Evolutionary conservation across 2,888 invertebrate genomes (phyloP), one percentile per base, ranked within the genome.

Genomic region (Hyposoter didymator): DNA sequence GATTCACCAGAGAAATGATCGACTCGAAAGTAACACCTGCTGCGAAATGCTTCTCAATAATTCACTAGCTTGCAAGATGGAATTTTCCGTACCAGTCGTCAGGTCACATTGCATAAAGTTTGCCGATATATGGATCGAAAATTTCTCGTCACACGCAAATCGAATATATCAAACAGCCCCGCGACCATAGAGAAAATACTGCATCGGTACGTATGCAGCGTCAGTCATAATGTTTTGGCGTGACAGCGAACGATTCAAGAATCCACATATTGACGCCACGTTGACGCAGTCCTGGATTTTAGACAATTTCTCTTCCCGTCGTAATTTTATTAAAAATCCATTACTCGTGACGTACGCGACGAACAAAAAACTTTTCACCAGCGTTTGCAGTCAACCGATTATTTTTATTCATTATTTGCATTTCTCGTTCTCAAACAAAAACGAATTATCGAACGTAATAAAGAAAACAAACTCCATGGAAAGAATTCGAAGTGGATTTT

Each of bases 191-290:
- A 12, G 66, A 52, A 10, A 64, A 70, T 35, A 49, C 66, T 66
- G 22, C 43, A 76, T 67, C 39, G 78, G 52, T 70, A 79, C 73
- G 22, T 52, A 62, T 79, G 72, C 70, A 72, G 72, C 84, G 79
- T 88, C 81, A 86, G 82, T 87, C 82, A 62, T 64, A 79, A 82
- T 78, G 78, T 72, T 32, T 59, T 88, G 84, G 86, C 88, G 87
- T 88, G 88, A 86, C 88, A 87, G 80, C 72, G 47, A 70, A 80
- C 83, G 66, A 84, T 87, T 84, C 66, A 78, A 72, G 76, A 70
- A 75, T 66, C 72, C 43, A 64, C 59, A 55, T 55, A 52, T 69
- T 45, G 69, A 55, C 67, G 55, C 55, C 55, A 43, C 43, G 39
- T 73, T 22, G 59, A 47, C 64, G 47, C 64, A 35, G 14, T n/a